Conservation (phyloP, 2,113 vertebrate genomes). For the Nematolebias whitei region DNA sequence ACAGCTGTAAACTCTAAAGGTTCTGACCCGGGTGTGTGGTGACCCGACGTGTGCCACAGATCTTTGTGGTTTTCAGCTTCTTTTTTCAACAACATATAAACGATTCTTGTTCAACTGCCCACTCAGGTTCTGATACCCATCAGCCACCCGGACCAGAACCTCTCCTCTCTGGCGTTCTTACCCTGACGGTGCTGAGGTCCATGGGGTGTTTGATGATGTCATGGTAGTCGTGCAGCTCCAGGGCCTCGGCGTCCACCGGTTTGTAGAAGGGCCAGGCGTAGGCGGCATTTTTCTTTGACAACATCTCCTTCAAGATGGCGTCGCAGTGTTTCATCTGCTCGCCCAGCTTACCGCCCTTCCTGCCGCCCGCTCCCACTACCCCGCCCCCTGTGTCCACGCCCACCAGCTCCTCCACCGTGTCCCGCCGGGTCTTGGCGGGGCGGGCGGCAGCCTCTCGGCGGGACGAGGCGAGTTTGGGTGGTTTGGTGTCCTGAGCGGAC, state of each 20-base stretch:
- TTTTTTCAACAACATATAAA: too few species aligned
- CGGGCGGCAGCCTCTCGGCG: slow-evolving; percentile 90
- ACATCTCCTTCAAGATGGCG: slow-evolving; percentile 96
- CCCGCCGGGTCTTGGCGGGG: slow-evolving; percentile 91
- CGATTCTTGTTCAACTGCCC: too few species aligned
- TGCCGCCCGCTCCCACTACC: slow-evolving; percentile 76
- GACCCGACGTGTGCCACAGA: neutral
- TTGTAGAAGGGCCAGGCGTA: slow-evolving; percentile 99
- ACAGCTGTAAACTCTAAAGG: too few species aligned
- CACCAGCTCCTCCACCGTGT: slow-evolving; percentile 86
- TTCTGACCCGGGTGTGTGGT: too few species aligned
- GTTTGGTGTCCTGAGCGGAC: slow-evolving; percentile 84
- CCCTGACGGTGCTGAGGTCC: slow-evolving; percentile 96
- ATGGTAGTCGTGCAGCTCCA: slow-evolving; percentile 98
- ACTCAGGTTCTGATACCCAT: too few species aligned
- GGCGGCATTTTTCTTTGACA: slow-evolving; percentile 97
- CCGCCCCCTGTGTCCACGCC: slow-evolving; percentile 79
- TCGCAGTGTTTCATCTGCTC: slow-evolving; percentile 97
- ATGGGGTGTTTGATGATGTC: slow-evolving; percentile 99
- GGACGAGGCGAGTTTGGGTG: slow-evolving; percentile 85
- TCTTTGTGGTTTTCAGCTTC: too few species aligned
- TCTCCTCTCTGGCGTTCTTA: slow-evolving; percentile 27
- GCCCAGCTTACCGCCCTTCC: slow-evolving; percentile 85
- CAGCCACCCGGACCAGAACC: neutral
- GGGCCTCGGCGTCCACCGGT: slow-evolving; percentile 94